phyloP scores from a whole-genome alignment of 1,140 invertebrate species.

The Octopus bimaculoides region DNA sequence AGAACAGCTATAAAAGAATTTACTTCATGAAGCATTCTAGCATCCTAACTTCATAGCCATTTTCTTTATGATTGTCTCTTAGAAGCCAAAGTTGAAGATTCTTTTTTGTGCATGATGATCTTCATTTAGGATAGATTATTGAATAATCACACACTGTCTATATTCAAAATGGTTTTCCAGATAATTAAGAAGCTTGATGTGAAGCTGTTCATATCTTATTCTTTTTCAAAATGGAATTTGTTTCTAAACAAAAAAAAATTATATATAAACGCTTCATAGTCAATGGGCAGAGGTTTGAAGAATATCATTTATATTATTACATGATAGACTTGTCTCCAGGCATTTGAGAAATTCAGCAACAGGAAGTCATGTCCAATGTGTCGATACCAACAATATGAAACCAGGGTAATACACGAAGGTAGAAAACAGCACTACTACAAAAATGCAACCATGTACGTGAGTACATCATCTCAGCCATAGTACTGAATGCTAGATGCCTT shows the following conservation, averaged over 20 bases:
- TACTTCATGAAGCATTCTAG: no score
- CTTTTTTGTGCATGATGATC: no score
- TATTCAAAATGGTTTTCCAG: neutral
- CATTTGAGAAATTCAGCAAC: constrained; percentile 55
- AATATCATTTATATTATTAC: neutral
- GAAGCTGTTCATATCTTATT: neutral
- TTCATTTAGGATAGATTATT: no score
- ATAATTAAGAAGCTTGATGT: neutral
- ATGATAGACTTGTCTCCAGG: constrained; percentile 50
- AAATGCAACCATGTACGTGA: constrained; percentile 47
- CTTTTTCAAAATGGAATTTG: neutral
- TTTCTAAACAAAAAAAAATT: constrained; percentile 1
- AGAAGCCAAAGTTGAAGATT: no score
- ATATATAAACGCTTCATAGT: neutral
- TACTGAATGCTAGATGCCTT: no score
- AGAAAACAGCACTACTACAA: constrained; percentile 41
- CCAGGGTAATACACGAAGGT: constrained; percentile 54
- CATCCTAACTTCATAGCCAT: no score
- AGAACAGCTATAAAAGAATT: no score
- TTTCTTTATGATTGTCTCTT: no score
- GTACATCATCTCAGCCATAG: neutral
- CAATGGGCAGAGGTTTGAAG: neutral
- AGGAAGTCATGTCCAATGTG: constrained; percentile 57
- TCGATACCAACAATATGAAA: constrained; percentile 53
- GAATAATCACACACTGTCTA: neutral